Evolutionary conservation across 2,888 invertebrate species (phyloP).

Genomic region (Cryptus armator): DNA sequence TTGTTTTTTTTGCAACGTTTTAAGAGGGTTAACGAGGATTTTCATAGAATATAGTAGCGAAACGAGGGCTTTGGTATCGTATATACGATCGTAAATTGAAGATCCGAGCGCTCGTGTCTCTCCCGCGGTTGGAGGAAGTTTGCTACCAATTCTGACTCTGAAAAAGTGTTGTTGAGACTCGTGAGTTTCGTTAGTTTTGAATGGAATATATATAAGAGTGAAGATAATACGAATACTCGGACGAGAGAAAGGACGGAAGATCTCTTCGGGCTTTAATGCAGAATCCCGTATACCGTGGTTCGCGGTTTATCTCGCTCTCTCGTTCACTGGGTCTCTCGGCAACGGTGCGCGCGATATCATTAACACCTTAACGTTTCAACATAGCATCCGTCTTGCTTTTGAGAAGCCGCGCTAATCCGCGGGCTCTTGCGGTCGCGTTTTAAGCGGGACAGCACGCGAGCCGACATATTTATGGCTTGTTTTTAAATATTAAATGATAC

Average conservation of each 20-base stretch:
- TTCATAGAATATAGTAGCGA: conserved; percentile 24
- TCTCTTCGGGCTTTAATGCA: conserved; percentile 21
- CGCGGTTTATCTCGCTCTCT: conserved; percentile 3
- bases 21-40: conserved; percentile 3
- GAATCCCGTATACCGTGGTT: not conserved
- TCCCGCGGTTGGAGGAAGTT: not conserved
- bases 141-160: conserved; percentile 60
- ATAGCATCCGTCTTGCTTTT: conserved; percentile 83
- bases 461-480: conserved; percentile 85
- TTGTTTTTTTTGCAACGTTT: not conserved
- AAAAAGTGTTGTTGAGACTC: conserved; percentile 67
- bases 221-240: conserved; percentile 53
- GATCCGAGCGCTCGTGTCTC: conserved; percentile 5
- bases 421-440: conserved; percentile 71
- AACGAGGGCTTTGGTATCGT: not conserved
- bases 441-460: conserved; percentile 79
- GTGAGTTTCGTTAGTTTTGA: conserved; percentile 58
- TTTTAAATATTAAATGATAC: conserved; percentile 85
- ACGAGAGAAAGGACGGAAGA: conserved; percentile 31
- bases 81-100: conserved; percentile 45
- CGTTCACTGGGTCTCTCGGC: not conserved
- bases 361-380: conserved; percentile 83
- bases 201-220: conserved; percentile 58
- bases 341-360: conserved; percentile 77
- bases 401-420: conserved; percentile 77